Evolutionary conservation across 2,888 invertebrate species (phyloP), one percentile per base, ranked within the genome.

Genomic region (Abscondita cerata): DNA sequence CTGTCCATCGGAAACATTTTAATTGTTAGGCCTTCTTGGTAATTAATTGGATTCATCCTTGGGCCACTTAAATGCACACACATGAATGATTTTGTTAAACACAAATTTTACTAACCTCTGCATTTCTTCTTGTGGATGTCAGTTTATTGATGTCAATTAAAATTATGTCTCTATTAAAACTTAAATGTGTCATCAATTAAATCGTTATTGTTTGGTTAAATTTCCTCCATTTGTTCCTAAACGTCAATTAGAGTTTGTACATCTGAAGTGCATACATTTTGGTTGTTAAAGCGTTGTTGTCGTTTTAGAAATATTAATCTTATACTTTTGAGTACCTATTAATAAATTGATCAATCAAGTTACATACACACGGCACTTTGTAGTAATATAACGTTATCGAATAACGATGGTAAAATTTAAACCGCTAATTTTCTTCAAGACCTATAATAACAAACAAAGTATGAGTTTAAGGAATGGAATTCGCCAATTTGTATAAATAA

Each of bases 11-110:
- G 66, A 18, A 70, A 68, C 63, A 74, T 69, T 20, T 77, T 76
- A 59, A 62, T 76, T 76, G 38, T 71, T 71, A 59, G 77, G 75
- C 40, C 75, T 62, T 38, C 73, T 68, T 68, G 78, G 40, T 81
- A 79, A 72, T 79, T 79, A 74, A 80, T 78, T 54, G 76, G 72
- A 56, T 79, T 78, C 73, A 78, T 76, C 66, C 80, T 73, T 54
- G 79, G 76, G 59, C 79, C 80, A 74, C 80, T 80, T 62, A 48
- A 55, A 46, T 34, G 13, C 6, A 20, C 15, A 33, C 20, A 25
- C 15, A 12, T 13, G 9, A 38, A 38, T 6, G 12, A 5, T 5
- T 38, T 6, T 12, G n/a, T n/a, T n/a, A n/a, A n/a, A n/a, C n/a
- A n/a, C n/a, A n/a, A n/a, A n/a, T n/a, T n/a, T n/a, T 41, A 41